These are phyloP conservation scores for Epinotia brunnichana DNA, from an alignment of 2,888 invertebrate genomes.

Conservation along the genomic window DNA sequence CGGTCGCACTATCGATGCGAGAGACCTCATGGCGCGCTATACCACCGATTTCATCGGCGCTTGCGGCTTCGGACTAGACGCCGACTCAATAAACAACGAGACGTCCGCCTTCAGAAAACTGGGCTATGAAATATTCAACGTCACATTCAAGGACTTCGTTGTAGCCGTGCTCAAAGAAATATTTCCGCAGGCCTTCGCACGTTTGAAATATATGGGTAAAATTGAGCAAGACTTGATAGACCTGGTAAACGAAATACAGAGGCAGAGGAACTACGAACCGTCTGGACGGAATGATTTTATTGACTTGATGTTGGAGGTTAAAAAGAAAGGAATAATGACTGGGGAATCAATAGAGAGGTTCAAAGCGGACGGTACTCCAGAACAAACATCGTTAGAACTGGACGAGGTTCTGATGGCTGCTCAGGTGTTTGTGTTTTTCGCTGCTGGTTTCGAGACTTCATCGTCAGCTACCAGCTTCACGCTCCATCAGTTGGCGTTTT, in stretches of 20 bases:
- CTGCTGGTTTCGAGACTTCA: slow-evolving; percentile 68
- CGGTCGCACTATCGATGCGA: slow-evolving; percentile 56
- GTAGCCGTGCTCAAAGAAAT: slow-evolving; percentile 57
- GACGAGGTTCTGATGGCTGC: slow-evolving; percentile 43
- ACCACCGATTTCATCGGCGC: slow-evolving; percentile 70
- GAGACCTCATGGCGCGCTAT: slow-evolving; percentile 70
- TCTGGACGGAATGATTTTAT: slow-evolving; percentile 65
- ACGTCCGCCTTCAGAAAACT: slow-evolving; percentile 64
- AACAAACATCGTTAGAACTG: slow-evolving; percentile 35
- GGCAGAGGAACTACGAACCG: slow-evolving; percentile 60
- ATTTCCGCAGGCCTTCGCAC: slow-evolving; percentile 57
- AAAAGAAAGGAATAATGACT: slow-evolving; percentile 57
- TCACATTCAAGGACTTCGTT: slow-evolving; percentile 49
- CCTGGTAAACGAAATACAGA: slow-evolving; percentile 61
- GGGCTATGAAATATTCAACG: slow-evolving; percentile 58
- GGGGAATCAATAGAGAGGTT: slow-evolving; percentile 61
- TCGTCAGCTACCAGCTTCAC: slow-evolving; percentile 67
- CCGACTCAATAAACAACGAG: slow-evolving; percentile 63
- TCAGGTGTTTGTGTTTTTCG: slow-evolving; percentile 55
- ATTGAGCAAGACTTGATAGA: slow-evolving; percentile 57
- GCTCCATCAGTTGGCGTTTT: slow-evolving; percentile 64
- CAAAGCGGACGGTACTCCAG: slow-evolving; percentile 56
- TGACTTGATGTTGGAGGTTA: slow-evolving; percentile 62
- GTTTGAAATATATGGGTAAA: slow-evolving; percentile 53
- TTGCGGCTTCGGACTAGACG: slow-evolving; percentile 67